phyloP scores from a whole-genome alignment of 2,888 invertebrate species.

The Spodoptera littoralis region DNA sequence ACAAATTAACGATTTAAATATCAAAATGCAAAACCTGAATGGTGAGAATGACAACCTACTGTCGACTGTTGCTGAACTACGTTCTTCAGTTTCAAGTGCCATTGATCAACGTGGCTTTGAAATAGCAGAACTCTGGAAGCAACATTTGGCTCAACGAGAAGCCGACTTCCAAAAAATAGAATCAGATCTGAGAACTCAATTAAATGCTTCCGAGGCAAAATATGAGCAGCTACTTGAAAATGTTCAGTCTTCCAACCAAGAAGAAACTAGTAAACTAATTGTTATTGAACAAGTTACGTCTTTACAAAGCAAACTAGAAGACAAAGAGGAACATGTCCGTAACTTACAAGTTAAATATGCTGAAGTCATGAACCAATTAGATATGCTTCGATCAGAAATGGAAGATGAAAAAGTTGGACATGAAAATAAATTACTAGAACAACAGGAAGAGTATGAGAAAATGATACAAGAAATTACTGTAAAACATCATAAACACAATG shows the following conservation, averaged over 20 bases:
- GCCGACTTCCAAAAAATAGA: constrained; percentile 88
- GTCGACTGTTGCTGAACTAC: constrained; percentile 82
- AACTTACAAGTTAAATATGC: constrained; percentile 81
- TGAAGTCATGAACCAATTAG: constrained; percentile 78
- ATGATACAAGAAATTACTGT: constrained; percentile 70
- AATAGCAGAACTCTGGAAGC: constrained; percentile 92
- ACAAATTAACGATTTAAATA: constrained; percentile 72
- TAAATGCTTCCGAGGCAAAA: constrained; percentile 84
- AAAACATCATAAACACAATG: constrained; percentile 63
- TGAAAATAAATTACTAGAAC: constrained; percentile 80
- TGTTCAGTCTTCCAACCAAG: constrained; percentile 82
- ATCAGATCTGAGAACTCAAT: constrained; percentile 84
- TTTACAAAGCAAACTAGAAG: constrained; percentile 81
- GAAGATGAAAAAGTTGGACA: constrained; percentile 82
- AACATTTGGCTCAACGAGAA: constrained; percentile 90
- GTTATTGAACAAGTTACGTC: constrained; percentile 79
- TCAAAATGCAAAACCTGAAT: constrained; percentile 77
- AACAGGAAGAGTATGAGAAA: constrained; percentile 85
- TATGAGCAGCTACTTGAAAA: constrained; percentile 83
- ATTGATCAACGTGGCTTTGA: constrained; percentile 91
- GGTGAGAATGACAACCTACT: constrained; percentile 82
- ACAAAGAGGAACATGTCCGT: constrained; percentile 81
- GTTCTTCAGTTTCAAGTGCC: constrained; percentile 83
- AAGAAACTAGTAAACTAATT: constrained; percentile 82
- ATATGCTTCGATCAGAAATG: constrained; percentile 81